Evolutionary conservation across 2,113 vertebrate genomes (phyloP).

Genomic region (Ibidorhyncha struthersii): DNA sequence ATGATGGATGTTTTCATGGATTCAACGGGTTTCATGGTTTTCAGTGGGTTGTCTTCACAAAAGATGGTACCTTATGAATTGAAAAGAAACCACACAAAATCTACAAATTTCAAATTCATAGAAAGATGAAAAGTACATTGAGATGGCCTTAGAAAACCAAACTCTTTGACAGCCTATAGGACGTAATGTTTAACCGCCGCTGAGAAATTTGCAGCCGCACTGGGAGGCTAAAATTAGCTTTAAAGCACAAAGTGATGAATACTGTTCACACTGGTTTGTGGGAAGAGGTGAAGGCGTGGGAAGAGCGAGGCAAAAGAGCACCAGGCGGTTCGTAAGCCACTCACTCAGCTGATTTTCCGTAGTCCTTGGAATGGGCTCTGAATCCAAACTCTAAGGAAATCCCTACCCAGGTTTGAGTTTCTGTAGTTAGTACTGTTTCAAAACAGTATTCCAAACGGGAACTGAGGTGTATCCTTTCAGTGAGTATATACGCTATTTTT

Average conservation of each 20-base stretch:
- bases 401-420: neutral
- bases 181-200: neutral
- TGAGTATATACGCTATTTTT: rapidly evolving
- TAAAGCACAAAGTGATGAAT: rapidly evolving
- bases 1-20: neutral
- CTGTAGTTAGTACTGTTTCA: neutral
- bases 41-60: neutral
- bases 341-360: neutral
- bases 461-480: neutral
- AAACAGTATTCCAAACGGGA: neutral
- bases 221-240: neutral
- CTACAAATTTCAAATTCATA: neutral
- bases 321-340: neutral
- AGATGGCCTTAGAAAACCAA: neutral
- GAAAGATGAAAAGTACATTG: neutral
- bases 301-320: neutral
- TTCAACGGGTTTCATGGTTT: neutral
- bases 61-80: neutral
- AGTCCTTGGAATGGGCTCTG: neutral
- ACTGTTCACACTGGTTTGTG: neutral
- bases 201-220: neutral
- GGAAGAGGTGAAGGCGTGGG: neutral
- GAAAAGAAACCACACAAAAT: neutral
- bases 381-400: neutral
- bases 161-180: neutral